Evolutionary conservation across 2,797 vertebrate genomes (phyloP), one percentile per base, ranked within the genome.

Genomic region (Dendrocincla tyrannina): DNA sequence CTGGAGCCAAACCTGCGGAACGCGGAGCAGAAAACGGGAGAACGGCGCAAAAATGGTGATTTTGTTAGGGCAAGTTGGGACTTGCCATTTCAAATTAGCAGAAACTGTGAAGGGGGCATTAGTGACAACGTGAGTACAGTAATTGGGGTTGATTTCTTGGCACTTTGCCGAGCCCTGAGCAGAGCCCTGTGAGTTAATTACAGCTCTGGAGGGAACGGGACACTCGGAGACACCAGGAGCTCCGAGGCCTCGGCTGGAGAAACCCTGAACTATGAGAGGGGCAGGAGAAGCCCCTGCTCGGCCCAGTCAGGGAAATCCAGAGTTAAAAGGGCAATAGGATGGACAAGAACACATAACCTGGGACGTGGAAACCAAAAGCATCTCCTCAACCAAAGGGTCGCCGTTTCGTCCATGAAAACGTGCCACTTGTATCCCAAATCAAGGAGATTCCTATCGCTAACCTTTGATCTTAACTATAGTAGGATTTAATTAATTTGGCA

Each of bases 141-240:
- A 98, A 99, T 98, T 98, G 98, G 98, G 98, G 98, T 97, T 98
- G 98, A 98, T 98, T 98, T 98, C 98, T 95, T 98, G 98, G 98
- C 98, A 91, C 96, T 50, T 88, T 87, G 98, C 98, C 98, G 92
- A 96, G 97, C 78, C 96, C 96, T 97, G 97, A 97, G 97, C 98
- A 97, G 98, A 95, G 97, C 98, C 98, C 98, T 95, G 97, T 25
- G 95, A 98, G 98, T 98, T 98, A 98, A 98, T 98, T 98, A 98
- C 93, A 98, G 98, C 96, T 98, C 98, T 94, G 93, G 94, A 88
- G 96, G 85, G 97, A 97, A 96, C 22, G 37, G 97, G 96, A 96
- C 95, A 96, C 87, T 97, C 72, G 78, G 96, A 96, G 98, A 97
- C 86, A 97, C 85, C 85, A 90, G 22, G 94, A 95, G 96, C 73